Conservation (phyloP, 1,140 invertebrate species). For the Euura saliciscinereae region DNA sequence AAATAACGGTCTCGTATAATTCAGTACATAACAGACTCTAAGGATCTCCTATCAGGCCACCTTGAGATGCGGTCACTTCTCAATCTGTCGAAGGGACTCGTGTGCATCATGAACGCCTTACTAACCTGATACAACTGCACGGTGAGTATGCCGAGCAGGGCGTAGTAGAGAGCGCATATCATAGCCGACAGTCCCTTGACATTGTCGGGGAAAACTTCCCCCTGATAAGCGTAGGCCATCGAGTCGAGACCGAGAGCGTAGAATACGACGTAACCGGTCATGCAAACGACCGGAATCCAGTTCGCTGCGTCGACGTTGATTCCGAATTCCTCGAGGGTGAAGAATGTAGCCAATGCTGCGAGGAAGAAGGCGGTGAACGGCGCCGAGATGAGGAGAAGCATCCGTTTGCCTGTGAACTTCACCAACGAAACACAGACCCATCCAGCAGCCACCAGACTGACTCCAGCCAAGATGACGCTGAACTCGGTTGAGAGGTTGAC, state of each 20-base stretch:
- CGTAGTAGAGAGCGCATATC: constrained; percentile 51
- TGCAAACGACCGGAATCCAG: constrained; percentile 46
- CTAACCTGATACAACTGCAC: constrained; percentile 57
- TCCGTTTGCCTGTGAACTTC: constrained; percentile 76
- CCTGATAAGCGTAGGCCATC: constrained; percentile 52
- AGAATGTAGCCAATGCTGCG: constrained; percentile 69
- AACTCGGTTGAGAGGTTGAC: constrained; percentile 67
- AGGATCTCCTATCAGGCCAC: too few species aligned
- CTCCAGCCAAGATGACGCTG: constrained; percentile 80
- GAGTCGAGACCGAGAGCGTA: constrained; percentile 56
- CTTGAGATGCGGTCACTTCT: too few species aligned
- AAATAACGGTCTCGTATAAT: too few species aligned
- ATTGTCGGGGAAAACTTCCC: constrained; percentile 57
- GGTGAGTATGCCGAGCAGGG: constrained; percentile 43
- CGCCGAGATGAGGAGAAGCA: constrained; percentile 72
- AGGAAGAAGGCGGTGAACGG: constrained; percentile 69
- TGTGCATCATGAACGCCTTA: not conserved
- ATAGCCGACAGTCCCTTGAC: constrained; percentile 56
- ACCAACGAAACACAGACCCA: constrained; percentile 72
- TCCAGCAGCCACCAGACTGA: constrained; percentile 78
- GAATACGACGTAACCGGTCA: constrained; percentile 49
- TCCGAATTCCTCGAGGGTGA: constrained; percentile 61
- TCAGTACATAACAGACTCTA: too few species aligned
- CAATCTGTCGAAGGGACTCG: not conserved
- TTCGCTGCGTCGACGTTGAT: constrained; percentile 51